phyloP scores from a whole-genome alignment of 1,140 invertebrate genomes.

The Pseudobourletiella spinata region DNA sequence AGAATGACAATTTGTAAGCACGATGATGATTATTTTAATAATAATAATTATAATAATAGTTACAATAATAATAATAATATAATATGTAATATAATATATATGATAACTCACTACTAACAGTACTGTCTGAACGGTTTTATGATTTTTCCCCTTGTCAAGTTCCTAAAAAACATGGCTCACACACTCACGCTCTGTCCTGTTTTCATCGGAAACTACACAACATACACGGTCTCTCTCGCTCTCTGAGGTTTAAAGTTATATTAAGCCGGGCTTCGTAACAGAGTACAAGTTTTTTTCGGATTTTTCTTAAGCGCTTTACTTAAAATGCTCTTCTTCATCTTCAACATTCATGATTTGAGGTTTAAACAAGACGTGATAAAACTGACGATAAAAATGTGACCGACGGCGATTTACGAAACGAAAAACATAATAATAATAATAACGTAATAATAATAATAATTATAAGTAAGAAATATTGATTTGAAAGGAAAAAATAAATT shows the following conservation, averaged over 20 bases:
- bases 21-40: not conserved
- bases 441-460: slow-evolving; percentile 2
- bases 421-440: slow-evolving; percentile 8
- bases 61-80: too few species aligned
- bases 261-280: too few species aligned
- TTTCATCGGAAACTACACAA: too few species aligned
- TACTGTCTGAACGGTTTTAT: too few species aligned
- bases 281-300: not conserved
- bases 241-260: too few species aligned
- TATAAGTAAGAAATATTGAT: slow-evolving; percentile 1
- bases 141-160: too few species aligned
- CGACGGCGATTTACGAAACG: slow-evolving; percentile 2
- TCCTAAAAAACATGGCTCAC: too few species aligned
- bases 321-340: too few species aligned
- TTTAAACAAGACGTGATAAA: slow-evolving; percentile 4
- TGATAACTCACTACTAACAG: not conserved
- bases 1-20: not conserved
- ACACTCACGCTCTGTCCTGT: too few species aligned
- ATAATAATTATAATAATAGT: too few species aligned
- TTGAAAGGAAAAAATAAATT: not conserved
- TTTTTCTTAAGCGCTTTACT: not conserved
- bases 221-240: too few species aligned
- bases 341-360: slow-evolving; percentile 3
- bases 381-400: slow-evolving; percentile 3
- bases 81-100: not conserved